phyloP scores from a whole-genome alignment of 1,140 invertebrate genomes.

The Trichonephila clavipes region DNA sequence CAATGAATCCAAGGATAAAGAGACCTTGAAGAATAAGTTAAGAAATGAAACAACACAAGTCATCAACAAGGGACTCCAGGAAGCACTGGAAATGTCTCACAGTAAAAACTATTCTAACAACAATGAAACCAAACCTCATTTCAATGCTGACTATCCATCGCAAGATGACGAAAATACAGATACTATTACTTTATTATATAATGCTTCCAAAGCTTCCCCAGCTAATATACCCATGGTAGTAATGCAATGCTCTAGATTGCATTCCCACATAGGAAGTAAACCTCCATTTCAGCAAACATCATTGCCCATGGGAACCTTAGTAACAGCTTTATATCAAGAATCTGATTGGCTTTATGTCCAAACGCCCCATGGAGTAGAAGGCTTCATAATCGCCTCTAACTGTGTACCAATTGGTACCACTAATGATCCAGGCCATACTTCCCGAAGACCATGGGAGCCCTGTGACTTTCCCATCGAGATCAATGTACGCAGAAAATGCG shows the following conservation, averaged over 20 bases:
- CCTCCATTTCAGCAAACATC: slow-evolving; percentile 63
- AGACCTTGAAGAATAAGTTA: background rate
- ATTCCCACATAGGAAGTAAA: slow-evolving; percentile 83
- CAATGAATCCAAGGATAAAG: background rate
- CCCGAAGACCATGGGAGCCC: slow-evolving; percentile 68
- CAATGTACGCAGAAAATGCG: slow-evolving; percentile 10
- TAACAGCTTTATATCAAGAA: slow-evolving; percentile 91
- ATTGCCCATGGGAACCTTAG: slow-evolving; percentile 89
- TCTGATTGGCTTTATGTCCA: slow-evolving; percentile 90
- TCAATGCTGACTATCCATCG: background rate
- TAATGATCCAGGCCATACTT: background rate
- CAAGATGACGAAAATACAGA: slow-evolving; percentile 80
- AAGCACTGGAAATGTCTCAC: slow-evolving; percentile 14
- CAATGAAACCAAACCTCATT: background rate
- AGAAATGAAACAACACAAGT: background rate
- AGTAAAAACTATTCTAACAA: background rate
- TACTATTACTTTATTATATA: slow-evolving; percentile 87
- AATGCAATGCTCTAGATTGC: slow-evolving; percentile 87
- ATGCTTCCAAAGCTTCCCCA: slow-evolving; percentile 87
- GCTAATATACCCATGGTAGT: slow-evolving; percentile 91
- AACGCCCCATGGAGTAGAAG: slow-evolving; percentile 90
- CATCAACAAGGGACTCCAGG: slow-evolving; percentile 32
- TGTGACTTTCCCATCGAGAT: slow-evolving; percentile 68
- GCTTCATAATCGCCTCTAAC: slow-evolving; percentile 84
- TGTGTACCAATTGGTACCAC: slow-evolving; percentile 87